Evolutionary conservation across 2,797 vertebrate genomes (phyloP).

Genomic region (Benthosema pterotum): DNA sequence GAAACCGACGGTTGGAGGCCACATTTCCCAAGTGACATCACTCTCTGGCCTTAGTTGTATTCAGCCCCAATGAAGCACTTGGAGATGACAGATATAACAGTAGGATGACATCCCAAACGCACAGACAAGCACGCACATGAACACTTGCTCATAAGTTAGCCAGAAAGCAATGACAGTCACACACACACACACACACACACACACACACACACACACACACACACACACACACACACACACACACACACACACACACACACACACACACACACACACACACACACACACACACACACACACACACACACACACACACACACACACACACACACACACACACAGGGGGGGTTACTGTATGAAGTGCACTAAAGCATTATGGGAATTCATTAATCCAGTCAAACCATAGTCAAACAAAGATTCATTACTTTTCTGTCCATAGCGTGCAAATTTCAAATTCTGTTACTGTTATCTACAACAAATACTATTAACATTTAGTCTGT

Average conservation of each 20-base stretch:
- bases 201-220: neutral
- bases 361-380: too few species aligned
- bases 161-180: neutral
- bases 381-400: too few species aligned
- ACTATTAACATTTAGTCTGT: too few species aligned
- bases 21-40: slow-evolving; percentile 22
- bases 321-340: too few species aligned
- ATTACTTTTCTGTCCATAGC: too few species aligned
- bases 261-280: too few species aligned
- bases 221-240: slow-evolving; percentile 9
- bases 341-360: too few species aligned
- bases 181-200: neutral
- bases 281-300: too few species aligned
- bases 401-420: too few species aligned
- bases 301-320: too few species aligned
- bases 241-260: neutral
- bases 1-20: neutral
- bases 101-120: neutral
- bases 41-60: neutral
- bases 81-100: neutral
- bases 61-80: neutral
- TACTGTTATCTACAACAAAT: too few species aligned
- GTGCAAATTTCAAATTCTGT: too few species aligned
- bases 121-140: slow-evolving; percentile 15
- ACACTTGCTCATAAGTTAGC: neutral